phyloP scores from a whole-genome alignment of 2,113 vertebrate genomes.

The Hemiscyllium ocellatum region DNA sequence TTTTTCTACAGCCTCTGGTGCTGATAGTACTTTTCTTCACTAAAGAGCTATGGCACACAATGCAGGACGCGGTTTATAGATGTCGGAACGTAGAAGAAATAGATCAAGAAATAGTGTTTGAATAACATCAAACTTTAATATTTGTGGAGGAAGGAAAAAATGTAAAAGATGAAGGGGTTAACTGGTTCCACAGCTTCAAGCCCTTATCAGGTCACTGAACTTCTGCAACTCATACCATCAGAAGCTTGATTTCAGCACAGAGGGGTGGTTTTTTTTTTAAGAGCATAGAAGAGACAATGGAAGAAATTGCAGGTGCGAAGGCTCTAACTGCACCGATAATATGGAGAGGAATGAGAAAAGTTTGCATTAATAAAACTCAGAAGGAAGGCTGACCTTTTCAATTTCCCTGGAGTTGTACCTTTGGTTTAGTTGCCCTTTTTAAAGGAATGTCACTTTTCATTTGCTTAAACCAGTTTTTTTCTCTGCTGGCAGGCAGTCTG shows the following conservation, averaged over 20 bases:
- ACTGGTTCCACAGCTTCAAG: not conserved
- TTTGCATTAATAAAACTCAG: not conserved
- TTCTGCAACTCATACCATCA: not conserved
- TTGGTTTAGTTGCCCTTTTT: slow-evolving; percentile 1
- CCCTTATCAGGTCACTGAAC: not conserved
- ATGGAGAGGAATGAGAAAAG: not conserved
- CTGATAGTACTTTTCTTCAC: not conserved
- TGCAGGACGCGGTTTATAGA: not conserved
- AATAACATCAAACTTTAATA: not conserved
- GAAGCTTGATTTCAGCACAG: slow-evolving; percentile 4
- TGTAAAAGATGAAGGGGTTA: not conserved
- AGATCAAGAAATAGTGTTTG: not conserved
- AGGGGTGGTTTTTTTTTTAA: not conserved
- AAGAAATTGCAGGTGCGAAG: not conserved
- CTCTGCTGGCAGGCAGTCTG: not conserved
- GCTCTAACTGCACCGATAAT: not conserved
- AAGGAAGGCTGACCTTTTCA: not conserved
- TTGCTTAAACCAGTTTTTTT: not conserved
- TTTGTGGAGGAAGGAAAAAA: not conserved
- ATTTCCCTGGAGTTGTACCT: not conserved
- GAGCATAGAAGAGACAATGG: not conserved
- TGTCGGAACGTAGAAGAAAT: not conserved
- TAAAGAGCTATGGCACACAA: not conserved
- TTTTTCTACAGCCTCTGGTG: not conserved
- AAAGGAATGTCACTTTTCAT: not conserved